Conservation (phyloP, 2,113 vertebrate species). For the Cavia porcellus region DNA sequence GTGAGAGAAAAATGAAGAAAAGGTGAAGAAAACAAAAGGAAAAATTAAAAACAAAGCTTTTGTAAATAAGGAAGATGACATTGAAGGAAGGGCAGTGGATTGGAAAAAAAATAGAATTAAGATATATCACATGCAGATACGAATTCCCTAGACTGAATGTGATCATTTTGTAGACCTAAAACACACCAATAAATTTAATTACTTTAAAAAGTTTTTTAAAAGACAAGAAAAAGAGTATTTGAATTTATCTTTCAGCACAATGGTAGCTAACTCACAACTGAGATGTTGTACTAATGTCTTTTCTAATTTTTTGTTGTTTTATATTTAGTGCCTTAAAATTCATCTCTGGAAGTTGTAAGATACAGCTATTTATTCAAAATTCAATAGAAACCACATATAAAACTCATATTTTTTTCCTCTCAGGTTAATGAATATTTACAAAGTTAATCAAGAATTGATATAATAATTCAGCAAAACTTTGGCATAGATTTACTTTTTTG, state of each 20-base stretch:
- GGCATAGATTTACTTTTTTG: conserved; percentile 66
- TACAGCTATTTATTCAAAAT: conserved; percentile 67
- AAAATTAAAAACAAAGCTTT: neutral
- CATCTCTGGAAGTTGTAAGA: conserved; percentile 40
- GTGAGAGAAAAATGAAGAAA: neutral
- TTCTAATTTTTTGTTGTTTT: conserved; percentile 40
- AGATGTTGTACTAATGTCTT: neutral
- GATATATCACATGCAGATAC: neutral
- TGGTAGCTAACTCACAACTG: neutral
- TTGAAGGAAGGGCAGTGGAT: neutral
- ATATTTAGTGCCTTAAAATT: conserved; percentile 67
- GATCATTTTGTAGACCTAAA: neutral
- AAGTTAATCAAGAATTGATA: conserved; percentile 80
- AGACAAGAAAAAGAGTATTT: neutral
- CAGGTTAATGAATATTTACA: conserved; percentile 80
- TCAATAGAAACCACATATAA: conserved; percentile 48
- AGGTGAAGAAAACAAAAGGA: neutral
- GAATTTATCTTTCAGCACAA: neutral
- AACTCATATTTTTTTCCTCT: conserved; percentile 47
- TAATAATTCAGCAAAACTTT: conserved; percentile 71
- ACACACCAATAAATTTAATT: neutral
- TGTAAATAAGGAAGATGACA: neutral
- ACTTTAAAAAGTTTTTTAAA: neutral
- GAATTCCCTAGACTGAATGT: neutral
- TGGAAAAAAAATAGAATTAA: neutral